These are phyloP conservation scores for Polypedilum vanderplanki DNA, from an alignment of 1,140 invertebrate genomes.

Conservation along the genomic window DNA sequence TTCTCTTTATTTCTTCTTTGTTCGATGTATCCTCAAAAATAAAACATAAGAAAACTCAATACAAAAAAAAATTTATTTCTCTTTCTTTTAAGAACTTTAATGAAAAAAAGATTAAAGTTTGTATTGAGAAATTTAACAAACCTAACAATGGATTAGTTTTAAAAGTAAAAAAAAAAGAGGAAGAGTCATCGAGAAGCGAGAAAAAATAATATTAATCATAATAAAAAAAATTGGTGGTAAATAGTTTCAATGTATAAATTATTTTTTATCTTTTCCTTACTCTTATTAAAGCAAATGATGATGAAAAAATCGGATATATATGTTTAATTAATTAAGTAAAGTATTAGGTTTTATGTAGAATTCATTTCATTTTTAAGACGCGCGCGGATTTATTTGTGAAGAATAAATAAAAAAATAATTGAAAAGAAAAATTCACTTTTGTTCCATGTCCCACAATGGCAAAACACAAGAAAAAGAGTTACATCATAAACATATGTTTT, in stretches of 20 bases:
- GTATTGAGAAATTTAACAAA: neutral
- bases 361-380: slow-evolving; percentile 18
- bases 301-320: slow-evolving; percentile 19
- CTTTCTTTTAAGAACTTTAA: neutral
- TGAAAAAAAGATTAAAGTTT: neutral
- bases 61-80: too few relatives aligned
- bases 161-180: neutral
- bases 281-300: neutral
- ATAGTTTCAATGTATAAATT: slow-evolving; percentile 20
- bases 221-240: neutral
- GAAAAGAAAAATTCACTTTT: neutral
- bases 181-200: neutral
- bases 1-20: neutral
- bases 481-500: neutral
- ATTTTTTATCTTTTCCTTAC: slow-evolving; percentile 12
- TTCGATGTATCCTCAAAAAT: neutral
- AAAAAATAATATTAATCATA: neutral
- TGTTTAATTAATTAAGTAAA: slow-evolving; percentile 15
- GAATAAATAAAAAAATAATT: neutral
- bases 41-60: neutral
- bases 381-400: neutral
- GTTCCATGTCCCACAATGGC: neutral
- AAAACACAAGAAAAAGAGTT: neutral
- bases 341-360: slow-evolving; percentile 18
- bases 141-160: neutral